Evolutionary conservation across 2,113 vertebrate species (phyloP).

Genomic region (Gymnocephalus cernua): DNA sequence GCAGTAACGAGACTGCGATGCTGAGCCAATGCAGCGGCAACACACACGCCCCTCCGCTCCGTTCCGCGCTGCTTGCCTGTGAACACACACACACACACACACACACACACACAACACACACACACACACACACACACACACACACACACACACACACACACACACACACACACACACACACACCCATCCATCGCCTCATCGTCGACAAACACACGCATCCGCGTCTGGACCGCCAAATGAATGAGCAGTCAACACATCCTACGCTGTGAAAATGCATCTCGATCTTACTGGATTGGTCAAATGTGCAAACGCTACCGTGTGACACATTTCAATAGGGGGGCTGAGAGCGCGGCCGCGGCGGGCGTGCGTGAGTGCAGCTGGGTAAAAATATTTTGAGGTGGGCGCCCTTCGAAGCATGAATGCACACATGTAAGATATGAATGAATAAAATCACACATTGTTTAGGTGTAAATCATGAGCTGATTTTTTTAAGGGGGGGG

Average conservation of each 20-base stretch:
- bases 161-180: conserved; percentile 1
- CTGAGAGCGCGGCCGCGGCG: conserved; percentile 36
- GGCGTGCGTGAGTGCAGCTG: conserved; percentile 58
- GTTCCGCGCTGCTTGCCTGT: conserved; percentile 36
- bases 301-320: conserved; percentile 73
- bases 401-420: conserved; percentile 58
- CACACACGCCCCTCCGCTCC: conserved; percentile 81
- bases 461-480: conserved; percentile 24
- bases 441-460: conserved; percentile 50
- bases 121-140: conserved; percentile 40
- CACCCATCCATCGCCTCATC: neutral
- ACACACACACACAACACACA: conserved; percentile 25
- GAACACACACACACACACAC: conserved; percentile 25
- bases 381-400: conserved; percentile 54
- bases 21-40: conserved; percentile 80
- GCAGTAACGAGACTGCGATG: conserved; percentile 76
- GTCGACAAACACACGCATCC: conserved; percentile 48
- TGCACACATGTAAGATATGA: conserved; percentile 52
- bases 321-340: conserved; percentile 76
- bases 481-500: neutral
- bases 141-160: conserved; percentile 15
- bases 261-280: conserved; percentile 47
- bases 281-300: conserved; percentile 33
- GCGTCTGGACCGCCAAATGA: conserved; percentile 59
- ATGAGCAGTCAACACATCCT: conserved; percentile 55